A percentile compares a stretch with the other conserved stretches of the same genome.
phyloP scores from a whole-genome alignment of 2,797 vertebrate species.

The Simalia tracyae region DNA sequence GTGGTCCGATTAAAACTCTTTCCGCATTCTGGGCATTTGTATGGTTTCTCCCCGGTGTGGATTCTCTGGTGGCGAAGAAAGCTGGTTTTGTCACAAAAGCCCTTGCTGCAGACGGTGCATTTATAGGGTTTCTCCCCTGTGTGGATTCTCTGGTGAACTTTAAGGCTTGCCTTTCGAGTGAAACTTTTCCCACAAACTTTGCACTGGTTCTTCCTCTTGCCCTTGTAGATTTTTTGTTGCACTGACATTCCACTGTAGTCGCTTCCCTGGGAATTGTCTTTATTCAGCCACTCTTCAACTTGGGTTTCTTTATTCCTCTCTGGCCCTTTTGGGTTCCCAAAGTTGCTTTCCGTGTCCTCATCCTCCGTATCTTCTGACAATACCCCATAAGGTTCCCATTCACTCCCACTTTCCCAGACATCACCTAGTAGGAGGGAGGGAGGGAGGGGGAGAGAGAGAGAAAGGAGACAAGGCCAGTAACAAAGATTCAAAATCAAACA shows the following conservation, averaged over 20 bases:
- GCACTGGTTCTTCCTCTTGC: neutral
- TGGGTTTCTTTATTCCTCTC: neutral
- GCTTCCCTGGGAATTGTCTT: neutral
- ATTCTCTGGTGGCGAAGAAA: slow-evolving; percentile 4
- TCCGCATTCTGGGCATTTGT: neutral
- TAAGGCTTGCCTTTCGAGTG: slow-evolving; percentile 11
- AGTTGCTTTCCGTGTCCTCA: neutral
- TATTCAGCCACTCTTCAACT: neutral
- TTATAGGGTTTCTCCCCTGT: slow-evolving; percentile 7
- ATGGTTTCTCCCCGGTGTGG: neutral
- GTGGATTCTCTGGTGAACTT: slow-evolving; percentile 10
- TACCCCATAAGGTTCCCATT: neutral
- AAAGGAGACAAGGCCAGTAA: neutral
- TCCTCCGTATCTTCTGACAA: slow-evolving; percentile 2
- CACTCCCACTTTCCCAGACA: neutral
- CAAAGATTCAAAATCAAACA: neutral
- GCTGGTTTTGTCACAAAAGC: slow-evolving; percentile 8
- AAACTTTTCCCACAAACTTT: neutral
- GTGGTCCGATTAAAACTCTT: slow-evolving; percentile 11
- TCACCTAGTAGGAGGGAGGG: neutral
- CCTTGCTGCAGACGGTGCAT: slow-evolving; percentile 8
- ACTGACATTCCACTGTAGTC: neutral
- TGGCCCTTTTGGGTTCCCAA: neutral
- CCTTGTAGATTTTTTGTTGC: neutral
- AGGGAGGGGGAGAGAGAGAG: neutral